Percentiles rank a stretch among this genome's conserved stretches.
phyloP scores from a whole-genome alignment of 1,140 invertebrate species.

The Hermatobates lingyangjiaoensis region DNA sequence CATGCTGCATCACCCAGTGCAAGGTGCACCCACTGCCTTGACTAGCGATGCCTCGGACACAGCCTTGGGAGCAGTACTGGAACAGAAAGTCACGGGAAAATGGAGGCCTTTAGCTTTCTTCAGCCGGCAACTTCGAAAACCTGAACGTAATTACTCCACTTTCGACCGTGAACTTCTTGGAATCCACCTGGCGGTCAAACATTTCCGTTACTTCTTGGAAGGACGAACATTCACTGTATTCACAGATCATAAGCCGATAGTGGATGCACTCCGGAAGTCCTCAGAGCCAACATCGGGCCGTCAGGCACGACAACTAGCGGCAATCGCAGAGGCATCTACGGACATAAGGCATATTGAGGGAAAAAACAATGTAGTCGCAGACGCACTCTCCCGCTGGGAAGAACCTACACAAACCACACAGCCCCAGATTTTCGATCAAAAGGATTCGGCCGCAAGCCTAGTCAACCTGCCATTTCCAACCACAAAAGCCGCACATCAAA shows the following conservation, averaged over 20 bases:
- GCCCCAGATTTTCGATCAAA: too few relatives aligned
- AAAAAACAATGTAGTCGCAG: background rate
- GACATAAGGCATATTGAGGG: background rate
- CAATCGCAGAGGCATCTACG: background rate
- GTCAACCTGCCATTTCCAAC: too few relatives aligned
- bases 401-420: too few relatives aligned
- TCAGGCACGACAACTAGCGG: background rate
- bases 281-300: background rate
- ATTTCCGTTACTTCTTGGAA: constrained; percentile 21
- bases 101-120: constrained; percentile 1
- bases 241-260: constrained; percentile 24
- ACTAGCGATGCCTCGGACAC: background rate
- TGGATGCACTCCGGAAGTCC: constrained; percentile 16
- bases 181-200: constrained; percentile 19
- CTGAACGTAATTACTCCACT: constrained; percentile 9
- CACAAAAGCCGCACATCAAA: too few relatives aligned
- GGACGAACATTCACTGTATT: constrained; percentile 18
- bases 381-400: too few relatives aligned
- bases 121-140: too few relatives aligned
- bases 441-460: too few relatives aligned
- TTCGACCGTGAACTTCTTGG: constrained; percentile 25
- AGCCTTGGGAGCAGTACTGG: background rate
- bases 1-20: background rate
- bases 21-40: background rate
- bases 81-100: background rate